These are phyloP conservation scores for Idaea aversata DNA, from an alignment of 2,888 invertebrate species.

Conservation along the genomic window DNA sequence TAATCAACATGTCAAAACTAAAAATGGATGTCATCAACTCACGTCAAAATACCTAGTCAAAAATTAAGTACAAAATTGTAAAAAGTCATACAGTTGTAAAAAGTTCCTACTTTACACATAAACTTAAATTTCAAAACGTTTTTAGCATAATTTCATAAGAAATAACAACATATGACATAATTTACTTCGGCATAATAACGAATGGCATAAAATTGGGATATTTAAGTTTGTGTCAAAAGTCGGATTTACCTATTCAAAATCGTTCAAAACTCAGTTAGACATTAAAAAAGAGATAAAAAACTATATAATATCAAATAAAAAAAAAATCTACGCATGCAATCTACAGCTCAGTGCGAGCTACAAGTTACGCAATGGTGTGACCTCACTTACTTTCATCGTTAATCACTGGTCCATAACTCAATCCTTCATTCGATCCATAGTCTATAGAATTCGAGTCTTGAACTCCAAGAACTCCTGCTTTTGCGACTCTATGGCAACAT, in stretches of 20 bases:
- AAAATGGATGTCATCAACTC: background rate
- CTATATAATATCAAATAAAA: background rate
- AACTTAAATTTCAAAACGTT: too few relatives aligned
- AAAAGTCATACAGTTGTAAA: too few relatives aligned
- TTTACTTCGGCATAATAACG: too few relatives aligned
- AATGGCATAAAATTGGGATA: too few relatives aligned
- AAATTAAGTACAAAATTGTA: too few relatives aligned
- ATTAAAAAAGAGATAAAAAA: background rate
- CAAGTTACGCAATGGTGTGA: constrained; percentile 45
- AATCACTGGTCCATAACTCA: constrained; percentile 86
- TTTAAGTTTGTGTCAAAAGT: too few relatives aligned
- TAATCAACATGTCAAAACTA: background rate
- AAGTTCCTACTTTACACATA: too few relatives aligned
- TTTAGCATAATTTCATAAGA: too few relatives aligned
- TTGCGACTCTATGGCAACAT: constrained; percentile 90
- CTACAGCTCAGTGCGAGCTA: constrained; percentile 10
- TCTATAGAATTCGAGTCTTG: constrained; percentile 83
- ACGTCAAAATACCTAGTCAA: background rate
- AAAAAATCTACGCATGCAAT: background rate
- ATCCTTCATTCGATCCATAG: constrained; percentile 81
- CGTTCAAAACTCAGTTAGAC: background rate
- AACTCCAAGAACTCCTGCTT: constrained; percentile 82
- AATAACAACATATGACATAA: too few relatives aligned
- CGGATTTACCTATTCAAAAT: too few relatives aligned
- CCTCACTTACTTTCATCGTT: constrained; percentile 88